A percentile compares a stretch with the other conserved stretches of the same genome.
phyloP scores from a whole-genome alignment of 2,888 invertebrate species.

The Andrena chrysosceles region DNA sequence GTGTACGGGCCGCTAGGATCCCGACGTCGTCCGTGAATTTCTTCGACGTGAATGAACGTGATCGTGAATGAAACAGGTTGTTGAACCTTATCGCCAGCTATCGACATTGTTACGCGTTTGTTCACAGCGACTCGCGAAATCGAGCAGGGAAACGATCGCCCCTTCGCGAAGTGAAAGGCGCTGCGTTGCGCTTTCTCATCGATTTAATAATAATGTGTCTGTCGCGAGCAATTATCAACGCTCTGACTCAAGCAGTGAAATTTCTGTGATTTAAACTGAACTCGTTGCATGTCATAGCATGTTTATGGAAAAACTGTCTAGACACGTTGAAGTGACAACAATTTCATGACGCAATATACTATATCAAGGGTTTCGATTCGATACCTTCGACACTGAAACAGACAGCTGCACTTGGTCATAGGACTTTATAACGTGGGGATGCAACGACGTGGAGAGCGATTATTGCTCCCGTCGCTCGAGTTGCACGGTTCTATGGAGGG shows the following conservation, averaged over 20 bases:
- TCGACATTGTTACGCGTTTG: not conserved
- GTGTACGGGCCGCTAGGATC: not conserved
- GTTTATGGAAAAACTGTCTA: too few species aligned
- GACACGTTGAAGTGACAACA: not conserved
- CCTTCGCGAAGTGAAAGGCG: not conserved
- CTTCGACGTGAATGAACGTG: conserved; percentile 40
- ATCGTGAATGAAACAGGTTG: conserved; percentile 39
- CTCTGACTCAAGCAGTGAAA: too few species aligned
- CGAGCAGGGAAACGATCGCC: not conserved
- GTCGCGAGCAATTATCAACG: too few species aligned
- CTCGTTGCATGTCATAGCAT: too few species aligned
- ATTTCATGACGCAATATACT: not conserved
- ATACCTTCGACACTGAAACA: conserved; percentile 8
- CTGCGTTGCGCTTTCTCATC: too few species aligned
- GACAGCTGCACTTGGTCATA: conserved; percentile 39
- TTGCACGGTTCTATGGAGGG: conserved; percentile 26
- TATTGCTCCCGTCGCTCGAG: conserved; percentile 68
- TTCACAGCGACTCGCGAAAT: not conserved
- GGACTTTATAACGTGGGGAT: conserved; percentile 33
- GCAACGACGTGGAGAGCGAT: conserved; percentile 57
- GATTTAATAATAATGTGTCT: too few species aligned
- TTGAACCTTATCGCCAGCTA: not conserved
- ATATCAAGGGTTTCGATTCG: not conserved
- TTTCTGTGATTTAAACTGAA: too few species aligned
- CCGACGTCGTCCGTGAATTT: conserved; percentile 26